These are phyloP conservation scores for Orthosia gracilis DNA, from an alignment of 2,888 invertebrate genomes.

Conservation along the genomic window DNA sequence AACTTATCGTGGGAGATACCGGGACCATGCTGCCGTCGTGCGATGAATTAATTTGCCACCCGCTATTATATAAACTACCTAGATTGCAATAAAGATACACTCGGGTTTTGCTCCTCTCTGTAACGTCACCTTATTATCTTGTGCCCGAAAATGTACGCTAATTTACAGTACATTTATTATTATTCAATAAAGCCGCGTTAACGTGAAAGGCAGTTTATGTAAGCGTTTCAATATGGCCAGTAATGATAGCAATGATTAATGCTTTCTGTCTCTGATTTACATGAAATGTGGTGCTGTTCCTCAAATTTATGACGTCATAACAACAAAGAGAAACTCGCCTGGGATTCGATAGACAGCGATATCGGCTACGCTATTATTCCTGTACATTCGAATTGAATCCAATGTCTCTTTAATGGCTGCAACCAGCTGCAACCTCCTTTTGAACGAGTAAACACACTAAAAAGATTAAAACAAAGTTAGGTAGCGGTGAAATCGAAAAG, in stretches of 20 bases:
- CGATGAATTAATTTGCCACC: slow-evolving; percentile 88
- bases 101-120: slow-evolving; percentile 71
- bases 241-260: slow-evolving; percentile 72
- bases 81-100: slow-evolving; percentile 88
- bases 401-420: slow-evolving; percentile 16
- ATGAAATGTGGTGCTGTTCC: slow-evolving; percentile 75
- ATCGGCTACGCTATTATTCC: slow-evolving; percentile 47
- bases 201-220: slow-evolving; percentile 48
- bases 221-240: slow-evolving; percentile 59
- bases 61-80: slow-evolving; percentile 84
- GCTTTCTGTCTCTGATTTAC: slow-evolving; percentile 66
- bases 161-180: slow-evolving; percentile 79
- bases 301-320: slow-evolving; percentile 77
- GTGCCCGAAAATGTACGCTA: slow-evolving; percentile 75
- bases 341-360: slow-evolving; percentile 64
- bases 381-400: slow-evolving; percentile 1
- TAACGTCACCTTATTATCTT: slow-evolving; percentile 74
- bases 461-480: slow-evolving; percentile 27
- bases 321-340: slow-evolving; percentile 72
- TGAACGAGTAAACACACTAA: slow-evolving; percentile 12
- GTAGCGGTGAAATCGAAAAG: slow-evolving; percentile 44
- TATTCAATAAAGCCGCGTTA: slow-evolving; percentile 69
- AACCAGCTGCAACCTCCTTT: slow-evolving; percentile 15
- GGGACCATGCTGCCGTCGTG: slow-evolving; percentile 78
- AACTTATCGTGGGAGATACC: slow-evolving; percentile 84